Percentiles rank a stretch among this genome's conserved stretches.
Evolutionary conservation across 1,140 invertebrate species (phyloP).

Genomic region (Aphaenogaster floridana): DNA sequence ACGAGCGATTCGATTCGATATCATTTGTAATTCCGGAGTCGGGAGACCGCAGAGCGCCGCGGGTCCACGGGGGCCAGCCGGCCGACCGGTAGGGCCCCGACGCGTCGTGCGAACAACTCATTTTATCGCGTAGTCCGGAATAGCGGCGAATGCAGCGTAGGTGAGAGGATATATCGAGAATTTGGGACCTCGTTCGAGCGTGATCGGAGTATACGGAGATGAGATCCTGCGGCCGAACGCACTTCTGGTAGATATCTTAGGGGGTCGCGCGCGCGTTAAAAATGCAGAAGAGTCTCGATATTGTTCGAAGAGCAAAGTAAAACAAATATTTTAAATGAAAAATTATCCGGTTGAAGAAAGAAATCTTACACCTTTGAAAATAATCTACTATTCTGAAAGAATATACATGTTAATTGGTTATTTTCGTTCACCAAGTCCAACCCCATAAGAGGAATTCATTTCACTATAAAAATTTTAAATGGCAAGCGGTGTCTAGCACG

Average conservation of each 20-base stretch:
- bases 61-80: constrained; percentile 25
- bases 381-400: background rate
- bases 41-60: constrained; percentile 72
- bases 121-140: constrained; percentile 66
- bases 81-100: background rate
- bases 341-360: background rate
- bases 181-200: constrained; percentile 38
- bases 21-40: constrained; percentile 81
- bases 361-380: background rate
- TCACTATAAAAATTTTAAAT: no score
- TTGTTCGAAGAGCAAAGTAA: background rate
- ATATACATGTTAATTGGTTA: no score
- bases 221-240: constrained; percentile 25
- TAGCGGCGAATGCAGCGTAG: constrained; percentile 5
- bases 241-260: background rate
- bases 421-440: no score
- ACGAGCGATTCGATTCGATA: constrained; percentile 85
- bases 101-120: constrained; percentile 63
- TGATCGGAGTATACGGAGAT: constrained; percentile 16
- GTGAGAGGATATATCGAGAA: background rate
- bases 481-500: no score
- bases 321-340: background rate
- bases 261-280: background rate
- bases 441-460: no score
- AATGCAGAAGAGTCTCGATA: background rate